phyloP scores from a whole-genome alignment of 2,888 invertebrate genomes.

The Drosophila nr. perissopoda region DNA sequence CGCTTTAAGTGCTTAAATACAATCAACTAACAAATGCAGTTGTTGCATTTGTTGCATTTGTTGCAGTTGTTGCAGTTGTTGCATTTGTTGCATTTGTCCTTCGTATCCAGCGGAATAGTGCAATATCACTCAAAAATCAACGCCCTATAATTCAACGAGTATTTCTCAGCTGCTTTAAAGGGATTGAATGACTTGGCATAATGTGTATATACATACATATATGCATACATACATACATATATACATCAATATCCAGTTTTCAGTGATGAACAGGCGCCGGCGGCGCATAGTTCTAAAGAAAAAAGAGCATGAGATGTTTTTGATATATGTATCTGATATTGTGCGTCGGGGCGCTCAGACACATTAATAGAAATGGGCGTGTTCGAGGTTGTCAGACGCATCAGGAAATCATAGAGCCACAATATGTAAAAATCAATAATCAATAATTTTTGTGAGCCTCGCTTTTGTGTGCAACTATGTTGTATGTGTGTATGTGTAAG shows the following conservation, averaged over 20 bases:
- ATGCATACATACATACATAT: background rate
- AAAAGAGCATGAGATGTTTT: conserved; percentile 50
- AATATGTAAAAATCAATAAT: conserved; percentile 69
- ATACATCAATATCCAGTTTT: conserved; percentile 7
- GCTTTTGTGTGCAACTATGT: conserved; percentile 15
- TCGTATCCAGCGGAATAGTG: conserved; percentile 59
- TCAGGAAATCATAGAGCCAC: conserved; percentile 60
- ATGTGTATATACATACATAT: background rate
- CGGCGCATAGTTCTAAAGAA: conserved; percentile 72
- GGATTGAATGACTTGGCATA: conserved; percentile 50
- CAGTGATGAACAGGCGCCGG: conserved; percentile 61
- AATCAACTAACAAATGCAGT: conserved; percentile 31
- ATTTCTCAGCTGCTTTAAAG: conserved; percentile 10
- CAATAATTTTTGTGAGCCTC: conserved; percentile 49
- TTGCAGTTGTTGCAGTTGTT: background rate
- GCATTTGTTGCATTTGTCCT: conserved; percentile 1
- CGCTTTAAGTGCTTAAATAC: conserved; percentile 45
- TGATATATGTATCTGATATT: conserved; percentile 57
- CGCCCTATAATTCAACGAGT: conserved; percentile 65
- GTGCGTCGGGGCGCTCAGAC: conserved; percentile 53
- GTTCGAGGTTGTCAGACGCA: conserved; percentile 61
- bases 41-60: conserved; percentile 2
- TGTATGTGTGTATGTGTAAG: conserved; percentile 34
- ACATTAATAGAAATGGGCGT: conserved; percentile 80
- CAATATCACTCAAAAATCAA: conserved; percentile 81